Evolutionary conservation across 2,888 invertebrate species (phyloP).

Genomic region (Diaperis boleti): DNA sequence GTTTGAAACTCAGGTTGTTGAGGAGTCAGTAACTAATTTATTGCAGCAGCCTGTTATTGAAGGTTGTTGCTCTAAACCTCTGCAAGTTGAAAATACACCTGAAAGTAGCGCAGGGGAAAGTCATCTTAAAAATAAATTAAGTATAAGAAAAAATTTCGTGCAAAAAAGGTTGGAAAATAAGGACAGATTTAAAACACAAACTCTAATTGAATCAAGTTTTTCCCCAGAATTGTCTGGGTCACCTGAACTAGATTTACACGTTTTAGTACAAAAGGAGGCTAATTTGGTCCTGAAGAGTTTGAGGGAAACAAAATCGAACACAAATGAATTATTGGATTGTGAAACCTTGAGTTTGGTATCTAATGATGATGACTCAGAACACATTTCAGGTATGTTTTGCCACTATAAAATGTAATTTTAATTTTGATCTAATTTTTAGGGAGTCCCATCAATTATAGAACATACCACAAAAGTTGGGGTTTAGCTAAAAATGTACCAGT

Average conservation of each 20-base stretch:
- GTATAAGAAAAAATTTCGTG: constrained; percentile 62
- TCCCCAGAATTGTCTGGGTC: constrained; percentile 67
- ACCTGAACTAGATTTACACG: constrained; percentile 65
- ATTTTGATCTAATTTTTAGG: not conserved
- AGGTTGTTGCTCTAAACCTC: not conserved
- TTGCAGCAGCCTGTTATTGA: constrained; percentile 53
- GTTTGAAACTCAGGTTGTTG: constrained; percentile 76
- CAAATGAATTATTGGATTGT: constrained; percentile 68
- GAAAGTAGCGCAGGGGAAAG: constrained; percentile 36
- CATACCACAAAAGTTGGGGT: constrained; percentile 70
- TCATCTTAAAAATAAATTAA: constrained; percentile 56
- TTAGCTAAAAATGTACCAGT: constrained; percentile 68
- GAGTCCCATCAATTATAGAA: constrained; percentile 71
- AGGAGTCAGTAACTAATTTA: constrained; percentile 56
- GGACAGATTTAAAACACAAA: constrained; percentile 81
- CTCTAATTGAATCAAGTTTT: constrained; percentile 70
- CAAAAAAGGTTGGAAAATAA: constrained; percentile 75
- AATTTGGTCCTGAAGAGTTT: constrained; percentile 70
- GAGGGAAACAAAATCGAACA: constrained; percentile 67
- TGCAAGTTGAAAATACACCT: constrained; percentile 27
- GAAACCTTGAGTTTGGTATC: constrained; percentile 79
- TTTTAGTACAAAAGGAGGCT: constrained; percentile 70
- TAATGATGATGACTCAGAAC: constrained; percentile 79
- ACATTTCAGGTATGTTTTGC: constrained; percentile 67
- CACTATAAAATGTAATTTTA: no score